Conservation (phyloP, 2,113 vertebrate genomes). For the Trichechus manatus region DNA sequence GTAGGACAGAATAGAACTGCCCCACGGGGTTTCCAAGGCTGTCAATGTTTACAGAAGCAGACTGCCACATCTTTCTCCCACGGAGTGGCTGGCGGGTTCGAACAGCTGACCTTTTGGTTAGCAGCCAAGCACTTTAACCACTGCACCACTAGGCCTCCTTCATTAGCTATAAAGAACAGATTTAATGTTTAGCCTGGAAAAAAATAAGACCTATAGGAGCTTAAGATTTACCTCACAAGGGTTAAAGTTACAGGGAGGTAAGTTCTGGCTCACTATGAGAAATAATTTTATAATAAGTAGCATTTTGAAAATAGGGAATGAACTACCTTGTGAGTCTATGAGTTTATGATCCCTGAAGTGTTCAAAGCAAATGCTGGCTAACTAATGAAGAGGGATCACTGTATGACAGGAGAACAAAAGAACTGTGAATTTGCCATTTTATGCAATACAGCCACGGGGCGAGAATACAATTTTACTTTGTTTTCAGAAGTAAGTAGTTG, state of each 20-base stretch:
- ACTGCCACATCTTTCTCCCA: too few species aligned
- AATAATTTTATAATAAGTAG: background rate
- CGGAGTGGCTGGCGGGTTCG: too few species aligned
- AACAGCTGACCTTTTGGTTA: too few species aligned
- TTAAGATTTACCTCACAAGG: background rate
- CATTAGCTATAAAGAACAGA: background rate
- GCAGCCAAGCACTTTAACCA: too few species aligned
- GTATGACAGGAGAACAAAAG: background rate
- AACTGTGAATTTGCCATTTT: background rate
- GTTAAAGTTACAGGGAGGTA: constrained; percentile 37
- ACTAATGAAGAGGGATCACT: background rate
- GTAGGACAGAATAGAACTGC: too few species aligned
- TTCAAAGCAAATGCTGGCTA: background rate
- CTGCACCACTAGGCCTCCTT: too few species aligned
- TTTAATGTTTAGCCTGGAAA: background rate
- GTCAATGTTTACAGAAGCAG: too few species aligned
- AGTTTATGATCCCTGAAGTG: background rate
- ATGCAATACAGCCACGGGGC: background rate
- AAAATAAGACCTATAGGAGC: background rate
- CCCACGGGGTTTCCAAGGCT: too few species aligned
- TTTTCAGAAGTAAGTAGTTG: background rate
- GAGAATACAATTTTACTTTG: background rate
- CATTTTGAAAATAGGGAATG: background rate
- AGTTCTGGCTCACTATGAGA: constrained; percentile 23
- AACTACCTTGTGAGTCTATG: background rate